Conservation (phyloP, 2,797 vertebrate species). For the Mycteria americana region DNA sequence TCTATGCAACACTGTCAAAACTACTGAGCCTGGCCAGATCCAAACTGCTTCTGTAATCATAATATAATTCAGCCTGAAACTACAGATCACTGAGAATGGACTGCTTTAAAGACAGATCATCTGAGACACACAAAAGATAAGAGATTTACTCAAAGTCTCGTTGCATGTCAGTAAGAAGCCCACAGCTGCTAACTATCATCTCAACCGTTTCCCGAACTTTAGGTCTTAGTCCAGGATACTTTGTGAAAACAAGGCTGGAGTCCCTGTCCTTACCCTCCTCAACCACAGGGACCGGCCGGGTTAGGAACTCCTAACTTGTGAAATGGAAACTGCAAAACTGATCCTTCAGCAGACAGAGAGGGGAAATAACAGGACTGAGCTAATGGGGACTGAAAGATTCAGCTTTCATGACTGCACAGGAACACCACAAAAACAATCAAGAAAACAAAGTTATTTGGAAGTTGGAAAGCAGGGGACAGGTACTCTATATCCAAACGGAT, state of each 20-base stretch:
- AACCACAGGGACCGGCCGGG: rapidly evolving
- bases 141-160: background rate
- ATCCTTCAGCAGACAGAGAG: background rate
- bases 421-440: conserved; percentile 1
- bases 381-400: background rate
- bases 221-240: background rate
- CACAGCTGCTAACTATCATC: background rate
- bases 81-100: background rate
- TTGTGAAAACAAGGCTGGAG: background rate
- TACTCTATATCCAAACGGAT: conserved; percentile 50
- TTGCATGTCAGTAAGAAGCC: background rate
- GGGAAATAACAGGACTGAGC: background rate
- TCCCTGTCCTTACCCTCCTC: background rate
- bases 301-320: background rate
- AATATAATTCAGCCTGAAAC: background rate
- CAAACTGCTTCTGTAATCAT: background rate
- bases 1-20: background rate
- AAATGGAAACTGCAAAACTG: background rate
- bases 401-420: background rate
- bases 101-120: background rate
- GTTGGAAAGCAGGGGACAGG: conserved; percentile 47
- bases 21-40: background rate
- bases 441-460: conserved; percentile 31
- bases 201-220: background rate
- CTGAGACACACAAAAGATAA: background rate